Evolutionary conservation across 2,113 vertebrate species (phyloP).

Genomic region (Lepus europaeus): DNA sequence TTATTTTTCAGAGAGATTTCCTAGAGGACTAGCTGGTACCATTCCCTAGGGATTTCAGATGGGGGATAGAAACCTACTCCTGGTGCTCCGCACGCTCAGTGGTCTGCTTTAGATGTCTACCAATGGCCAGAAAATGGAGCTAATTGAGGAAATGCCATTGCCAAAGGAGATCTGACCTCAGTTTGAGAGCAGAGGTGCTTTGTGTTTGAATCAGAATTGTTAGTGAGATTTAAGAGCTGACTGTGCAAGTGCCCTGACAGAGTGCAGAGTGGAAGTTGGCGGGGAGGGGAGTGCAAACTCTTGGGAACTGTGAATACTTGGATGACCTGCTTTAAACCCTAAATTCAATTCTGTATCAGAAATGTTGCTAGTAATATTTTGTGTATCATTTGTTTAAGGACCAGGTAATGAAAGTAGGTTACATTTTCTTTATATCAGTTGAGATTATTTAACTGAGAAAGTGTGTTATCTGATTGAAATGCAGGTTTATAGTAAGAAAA

Average conservation of each 20-base stretch:
- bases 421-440: constrained; percentile 31
- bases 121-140: neutral
- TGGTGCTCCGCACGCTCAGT: neutral
- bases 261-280: constrained; percentile 20
- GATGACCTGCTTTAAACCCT: constrained; percentile 31
- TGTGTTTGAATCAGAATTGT: constrained; percentile 50
- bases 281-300: neutral
- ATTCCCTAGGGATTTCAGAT: neutral
- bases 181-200: neutral
- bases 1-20: constrained; percentile 35
- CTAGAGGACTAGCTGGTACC: neutral
- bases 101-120: neutral
- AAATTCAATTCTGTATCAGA: constrained; percentile 16
- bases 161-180: constrained; percentile 8
- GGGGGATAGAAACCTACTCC: neutral
- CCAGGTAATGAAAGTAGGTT: neutral
- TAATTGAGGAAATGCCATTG: neutral
- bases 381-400: constrained; percentile 41
- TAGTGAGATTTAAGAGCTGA: constrained; percentile 21
- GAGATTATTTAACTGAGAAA: constrained; percentile 30
- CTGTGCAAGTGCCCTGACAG: neutral
- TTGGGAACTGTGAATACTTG: constrained; percentile 25
- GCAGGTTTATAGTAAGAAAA: constrained; percentile 27
- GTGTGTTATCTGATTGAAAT: constrained; percentile 23
- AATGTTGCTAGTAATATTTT: constrained; percentile 26